Base-by-base conservation (phyloP, 1,140 invertebrate genomes). In the Parasteatoda tepidariorum region DNA sequence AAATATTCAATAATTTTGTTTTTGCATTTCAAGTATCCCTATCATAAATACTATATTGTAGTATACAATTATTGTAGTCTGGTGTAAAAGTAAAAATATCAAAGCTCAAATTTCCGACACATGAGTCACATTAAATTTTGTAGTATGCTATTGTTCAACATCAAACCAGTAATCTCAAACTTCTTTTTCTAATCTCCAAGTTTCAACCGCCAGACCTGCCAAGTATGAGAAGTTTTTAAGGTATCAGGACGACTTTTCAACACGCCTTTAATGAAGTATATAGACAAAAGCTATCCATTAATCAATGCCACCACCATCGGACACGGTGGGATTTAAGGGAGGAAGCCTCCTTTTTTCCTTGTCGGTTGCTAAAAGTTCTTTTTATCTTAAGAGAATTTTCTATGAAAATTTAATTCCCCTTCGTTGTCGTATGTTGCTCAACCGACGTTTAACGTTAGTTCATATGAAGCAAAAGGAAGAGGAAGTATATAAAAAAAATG, bases 211-310 rank as follows among this genome's bases (percentile, higher is more conserved):
- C 18, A 28, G 34, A 38, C 11, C 38, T 30, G 26, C 41, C 74
- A 66, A 41, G 61, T 78, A 62, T 78, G 61, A 66, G 61, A 38
- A 31, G 59, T 78, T 78, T 78, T 78, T 78, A 78, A 78, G 74
- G 24, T 61, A 22, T 54, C 61, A 30, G 26, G 38, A 24, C 74
- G 59, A 28, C 55, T 78, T n/a, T 33, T 38, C 74, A 66, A 78
- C 74, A 78, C 26, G 74, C 74, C 64, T 78, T 78, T 78, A 78
- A 78, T 78, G 74, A 78, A 78, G 74, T 59, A 13, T 13, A 41
- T 18, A 78, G 61, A 78, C 59, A 78, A 78, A 66, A 41, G 26
- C 28, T 55, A n/a, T 66, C 62, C 61, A 78, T 78, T 78, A 78
- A 78, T 78, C 74, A 78, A 31, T 78, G 74, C 74, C 74, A 78